Evolutionary conservation across 2,888 invertebrate species (phyloP), one percentile per base, ranked within the genome.

Genomic region (Eugnorisma glareosa): DNA sequence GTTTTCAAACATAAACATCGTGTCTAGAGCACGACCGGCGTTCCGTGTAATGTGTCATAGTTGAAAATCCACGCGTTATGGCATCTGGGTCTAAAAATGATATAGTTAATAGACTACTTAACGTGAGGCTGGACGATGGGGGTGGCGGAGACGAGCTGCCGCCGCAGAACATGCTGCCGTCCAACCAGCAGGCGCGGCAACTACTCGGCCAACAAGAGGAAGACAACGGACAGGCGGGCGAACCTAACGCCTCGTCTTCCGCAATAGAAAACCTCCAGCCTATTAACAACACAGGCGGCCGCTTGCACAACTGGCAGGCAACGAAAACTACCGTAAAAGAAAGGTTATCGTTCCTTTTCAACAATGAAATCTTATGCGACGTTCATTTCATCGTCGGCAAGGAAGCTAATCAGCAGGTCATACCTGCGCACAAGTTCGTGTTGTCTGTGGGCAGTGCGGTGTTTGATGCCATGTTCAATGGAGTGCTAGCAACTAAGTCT

Each of bases 391-490:
- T 98, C 59, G 98, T 98, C 28, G 98, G 98, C 1, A 97, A 97
- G 88, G 98, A 97, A 67, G 97, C 96, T 0, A 97, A 97, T 80
- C 97, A 97, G 82, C 97, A 98, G 91, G 96, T 98, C 24, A 98
- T 98, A 82, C 98, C 98, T 1, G 98, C 98, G 0, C 98, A 98
- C 89, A 98, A 97, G 92, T 98, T 98, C 90, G 98, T 99, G 0
- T 93, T 99, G 54, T 98, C 98, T 0, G 98, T 98, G 15, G 98
- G 98, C 2, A 98, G 98, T 90, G 98, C 98, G 0, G 98, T 99
- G 3, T 99, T 99, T 92, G 98, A 98, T 93, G 98, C 98, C 13
- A 98, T 98, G 98, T 98, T 99, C 90, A 98, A 98, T 91, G 98
- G 98, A 48, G 97, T 98, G 1, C 93, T 98, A 89, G 97, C 98